Evolutionary conservation across 2,113 vertebrate genomes (phyloP).

Genomic region (Sylvietta virens): DNA sequence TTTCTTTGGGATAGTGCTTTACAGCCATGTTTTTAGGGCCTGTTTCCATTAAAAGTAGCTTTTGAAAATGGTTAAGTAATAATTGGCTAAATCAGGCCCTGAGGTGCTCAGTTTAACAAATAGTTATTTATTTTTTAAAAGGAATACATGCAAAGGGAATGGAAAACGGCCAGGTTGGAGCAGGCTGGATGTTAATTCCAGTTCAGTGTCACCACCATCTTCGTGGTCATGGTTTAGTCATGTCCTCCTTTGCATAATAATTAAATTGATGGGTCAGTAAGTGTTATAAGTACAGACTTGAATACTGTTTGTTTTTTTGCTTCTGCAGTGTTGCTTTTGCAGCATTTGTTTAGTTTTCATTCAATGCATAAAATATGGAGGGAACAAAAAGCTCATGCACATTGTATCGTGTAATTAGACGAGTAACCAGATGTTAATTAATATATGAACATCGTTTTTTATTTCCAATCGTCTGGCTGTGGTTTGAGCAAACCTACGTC

Average conservation of each 20-base stretch:
- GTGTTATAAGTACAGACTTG: not conserved
- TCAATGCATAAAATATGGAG: conserved; percentile 50
- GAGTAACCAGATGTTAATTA: conserved; percentile 44
- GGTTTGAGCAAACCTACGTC: conserved; percentile 52
- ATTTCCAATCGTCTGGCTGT: conserved; percentile 56
- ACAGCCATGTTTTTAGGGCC: not conserved
- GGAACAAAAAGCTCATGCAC: conserved; percentile 39
- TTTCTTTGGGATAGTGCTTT: not conserved
- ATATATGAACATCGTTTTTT: conserved; percentile 50
- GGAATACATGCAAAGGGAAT: not conserved
- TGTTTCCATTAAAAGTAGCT: conserved; percentile 16
- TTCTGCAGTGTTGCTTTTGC: conserved; percentile 29
- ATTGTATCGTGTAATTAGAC: conserved; percentile 39
- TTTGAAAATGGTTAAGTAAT: conserved; percentile 47
- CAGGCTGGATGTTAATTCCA: not conserved
- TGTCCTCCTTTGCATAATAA: conserved; percentile 13
- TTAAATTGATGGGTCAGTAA: not conserved
- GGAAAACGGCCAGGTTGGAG: not conserved
- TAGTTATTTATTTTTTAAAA: not conserved
- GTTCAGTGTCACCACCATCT: not conserved
- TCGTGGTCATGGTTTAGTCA: not conserved
- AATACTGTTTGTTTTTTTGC: conserved; percentile 9
- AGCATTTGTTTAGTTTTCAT: conserved; percentile 51
- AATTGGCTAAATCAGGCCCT: conserved; percentile 22
- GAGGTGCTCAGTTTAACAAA: conserved; percentile 34